Evolutionary conservation across 1,140 invertebrate genomes (phyloP), one percentile per base, ranked within the genome.

Genomic region (Ctenoplectra terminalis): DNA sequence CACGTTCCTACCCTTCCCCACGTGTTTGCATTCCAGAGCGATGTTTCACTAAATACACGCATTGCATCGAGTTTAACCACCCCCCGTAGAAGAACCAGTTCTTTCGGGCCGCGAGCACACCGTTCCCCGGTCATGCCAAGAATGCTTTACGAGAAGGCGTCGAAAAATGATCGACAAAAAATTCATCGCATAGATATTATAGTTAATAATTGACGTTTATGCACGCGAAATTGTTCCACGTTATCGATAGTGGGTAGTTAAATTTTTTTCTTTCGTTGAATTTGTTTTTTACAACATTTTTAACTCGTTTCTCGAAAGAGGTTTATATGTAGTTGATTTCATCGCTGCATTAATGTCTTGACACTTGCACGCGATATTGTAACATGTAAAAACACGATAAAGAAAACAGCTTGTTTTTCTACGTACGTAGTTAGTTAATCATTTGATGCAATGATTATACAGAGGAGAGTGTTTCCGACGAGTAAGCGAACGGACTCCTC

Each of bases 31-130:
- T 88, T 88, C 86, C 85, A 82, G 79, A 72, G 75, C 85, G 86
- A 88, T 88, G 85, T 88, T 88, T 88, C 86, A 88, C 86, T 88
- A 88, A 88, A 88, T 87, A 86, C 86, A 85, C 83, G 86, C 85
- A 88, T 87, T 88, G 86, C 87, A 86, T 83, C 80, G 87, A 71
- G 87, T 88, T 88, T 88, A 88, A 88, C 83, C 86, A 88, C 86
- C 87, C 83, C 81, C 73, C 72, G 79, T 37, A 81, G 86, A 80
- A 85, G 86, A 88, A 88, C 87, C 87, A 88, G 87, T 88, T 88
- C 87, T 88, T 88, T 88, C 79, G 86, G 85, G 70, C 71, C 74
- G 69, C 31, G 61, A 70, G 20, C 50, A 60, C 64, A 52, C 56
- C 48, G 76, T 54, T 74, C 52, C 83, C 31, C 72, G 73, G 48